Conservation (phyloP, 92 coral and sea anemone species). For the Anthopleura xanthogrammica region DNA sequence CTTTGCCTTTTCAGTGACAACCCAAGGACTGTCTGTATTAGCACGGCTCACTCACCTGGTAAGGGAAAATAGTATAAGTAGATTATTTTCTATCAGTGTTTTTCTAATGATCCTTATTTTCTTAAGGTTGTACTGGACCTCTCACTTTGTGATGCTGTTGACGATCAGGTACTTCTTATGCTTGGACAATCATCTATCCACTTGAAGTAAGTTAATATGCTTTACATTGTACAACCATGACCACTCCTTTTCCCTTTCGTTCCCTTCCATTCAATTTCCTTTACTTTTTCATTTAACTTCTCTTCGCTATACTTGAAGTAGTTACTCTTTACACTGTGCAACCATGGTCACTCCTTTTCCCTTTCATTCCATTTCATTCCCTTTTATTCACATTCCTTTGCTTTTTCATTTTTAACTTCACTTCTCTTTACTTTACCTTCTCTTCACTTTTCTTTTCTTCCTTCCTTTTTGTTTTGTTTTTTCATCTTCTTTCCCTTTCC, state of each 20-base stretch:
- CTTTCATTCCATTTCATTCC: background rate
- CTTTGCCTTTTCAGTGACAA: slow-evolving; percentile 45
- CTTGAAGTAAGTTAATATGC: slow-evolving; percentile 50
- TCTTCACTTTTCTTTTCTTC: background rate
- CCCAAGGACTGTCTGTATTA: slow-evolving; percentile 52
- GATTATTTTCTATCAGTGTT: background rate
- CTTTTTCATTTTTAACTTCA: background rate
- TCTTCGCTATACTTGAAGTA: slow-evolving; percentile 79
- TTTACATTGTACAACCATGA: background rate
- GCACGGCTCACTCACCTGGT: slow-evolving; percentile 66
- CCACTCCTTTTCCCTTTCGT: background rate
- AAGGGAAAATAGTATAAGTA: background rate
- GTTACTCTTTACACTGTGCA: background rate
- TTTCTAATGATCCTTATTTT: background rate
- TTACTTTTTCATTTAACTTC: background rate
- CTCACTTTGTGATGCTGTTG: slow-evolving; percentile 61
- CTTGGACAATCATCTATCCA: slow-evolving; percentile 71
- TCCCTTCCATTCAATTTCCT: background rate
- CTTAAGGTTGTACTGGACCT: slow-evolving; percentile 68
- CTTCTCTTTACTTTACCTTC: background rate
- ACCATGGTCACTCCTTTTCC: background rate
- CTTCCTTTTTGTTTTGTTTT: background rate
- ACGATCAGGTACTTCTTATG: slow-evolving; percentile 64
- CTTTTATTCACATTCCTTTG: background rate
- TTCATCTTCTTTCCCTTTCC: background rate